A percentile compares a stretch with the other conserved stretches of the same genome.
Conservation (phyloP, 2,113 vertebrate species). For the Gopherus evgoodei region DNA sequence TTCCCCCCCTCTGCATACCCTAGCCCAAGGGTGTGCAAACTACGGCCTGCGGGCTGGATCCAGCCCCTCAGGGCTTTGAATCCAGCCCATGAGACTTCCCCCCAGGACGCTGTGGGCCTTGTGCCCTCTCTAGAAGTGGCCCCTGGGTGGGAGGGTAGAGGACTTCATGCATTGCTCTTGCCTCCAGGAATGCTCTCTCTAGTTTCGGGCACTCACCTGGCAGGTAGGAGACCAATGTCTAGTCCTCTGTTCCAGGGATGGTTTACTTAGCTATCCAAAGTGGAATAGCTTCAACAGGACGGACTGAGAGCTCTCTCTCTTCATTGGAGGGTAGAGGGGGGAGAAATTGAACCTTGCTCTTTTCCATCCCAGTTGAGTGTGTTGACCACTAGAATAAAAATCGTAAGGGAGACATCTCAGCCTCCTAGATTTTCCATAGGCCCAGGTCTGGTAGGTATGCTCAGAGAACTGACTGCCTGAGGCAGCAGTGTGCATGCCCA, state of each 20-base stretch:
- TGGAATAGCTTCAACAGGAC: neutral
- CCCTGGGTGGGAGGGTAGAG: too few relatives aligned
- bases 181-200: neutral
- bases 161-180: too few relatives aligned
- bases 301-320: neutral
- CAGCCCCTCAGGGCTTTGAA: too few relatives aligned
- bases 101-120: too few relatives aligned
- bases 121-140: too few relatives aligned
- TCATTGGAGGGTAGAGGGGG: neutral
- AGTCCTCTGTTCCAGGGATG: neutral
- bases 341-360: neutral
- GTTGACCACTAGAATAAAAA: neutral
- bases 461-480: neutral
- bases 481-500: neutral
- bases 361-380: neutral
- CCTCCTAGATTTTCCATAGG: neutral
- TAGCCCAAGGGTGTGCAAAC: neutral
- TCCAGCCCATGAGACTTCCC: too few relatives aligned
- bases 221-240: neutral
- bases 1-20: too few relatives aligned
- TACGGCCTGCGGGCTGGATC: too few relatives aligned
- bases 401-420: neutral
- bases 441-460: neutral
- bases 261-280: neutral
- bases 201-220: neutral